These are phyloP conservation scores for Pangasius djambal DNA, from an alignment of 2,797 vertebrate species.

Conservation along the genomic window DNA sequence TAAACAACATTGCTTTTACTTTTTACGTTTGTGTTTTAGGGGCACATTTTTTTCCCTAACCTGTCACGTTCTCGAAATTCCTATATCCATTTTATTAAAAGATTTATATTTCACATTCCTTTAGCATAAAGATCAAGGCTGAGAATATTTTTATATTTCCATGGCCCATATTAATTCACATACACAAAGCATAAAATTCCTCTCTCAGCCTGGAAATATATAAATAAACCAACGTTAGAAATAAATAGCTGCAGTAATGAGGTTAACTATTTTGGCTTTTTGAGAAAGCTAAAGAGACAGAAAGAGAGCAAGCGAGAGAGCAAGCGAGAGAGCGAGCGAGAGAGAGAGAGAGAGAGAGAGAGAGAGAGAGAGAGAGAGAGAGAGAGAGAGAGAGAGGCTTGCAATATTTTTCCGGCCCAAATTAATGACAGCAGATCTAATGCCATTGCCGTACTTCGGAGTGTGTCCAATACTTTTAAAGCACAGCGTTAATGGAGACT, in stretches of 20 bases:
- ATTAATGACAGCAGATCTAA: slow-evolving; percentile 80
- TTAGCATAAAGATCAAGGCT: slow-evolving; percentile 65
- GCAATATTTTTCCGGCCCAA: slow-evolving; percentile 72
- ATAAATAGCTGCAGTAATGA: slow-evolving; percentile 76
- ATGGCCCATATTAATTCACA: slow-evolving; percentile 74
- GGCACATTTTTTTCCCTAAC: background rate
- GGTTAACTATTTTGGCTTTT: slow-evolving; percentile 73
- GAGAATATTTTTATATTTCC: slow-evolving; percentile 68
- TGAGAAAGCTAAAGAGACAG: slow-evolving; percentile 38
- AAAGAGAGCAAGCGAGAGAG: background rate
- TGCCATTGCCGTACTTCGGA: slow-evolving; percentile 76
- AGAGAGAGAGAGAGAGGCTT: slow-evolving; percentile 44
- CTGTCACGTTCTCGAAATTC: slow-evolving; percentile 54
- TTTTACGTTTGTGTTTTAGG: background rate
- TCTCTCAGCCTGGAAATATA: slow-evolving; percentile 59
- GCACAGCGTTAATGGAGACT: slow-evolving; percentile 81
- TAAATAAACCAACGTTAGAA: slow-evolving; percentile 66
- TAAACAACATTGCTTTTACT: background rate
- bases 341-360: background rate
- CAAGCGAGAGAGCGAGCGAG: background rate
- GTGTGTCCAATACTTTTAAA: slow-evolving; percentile 84
- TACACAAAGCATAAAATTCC: slow-evolving; percentile 67
- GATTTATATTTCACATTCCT: slow-evolving; percentile 71
- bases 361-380: background rate
- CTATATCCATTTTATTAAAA: slow-evolving; percentile 67